Evolutionary conservation across 2,888 invertebrate genomes (phyloP).

Genomic region (Dynastes hyllus): DNA sequence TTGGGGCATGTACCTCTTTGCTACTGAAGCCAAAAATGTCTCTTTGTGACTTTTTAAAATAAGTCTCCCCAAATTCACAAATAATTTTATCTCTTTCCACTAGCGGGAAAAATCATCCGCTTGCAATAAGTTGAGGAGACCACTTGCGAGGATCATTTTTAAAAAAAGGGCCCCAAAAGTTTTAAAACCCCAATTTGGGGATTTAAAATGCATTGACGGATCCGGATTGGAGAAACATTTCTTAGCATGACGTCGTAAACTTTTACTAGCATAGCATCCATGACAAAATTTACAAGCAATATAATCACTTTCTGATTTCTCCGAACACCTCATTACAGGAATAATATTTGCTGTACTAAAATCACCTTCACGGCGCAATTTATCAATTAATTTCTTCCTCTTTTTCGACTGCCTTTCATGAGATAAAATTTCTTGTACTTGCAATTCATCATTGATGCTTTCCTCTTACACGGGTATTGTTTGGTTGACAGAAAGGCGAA

Average conservation of each 20-base stretch:
- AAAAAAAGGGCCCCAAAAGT: slow-evolving; percentile 53
- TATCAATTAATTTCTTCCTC: slow-evolving; percentile 53
- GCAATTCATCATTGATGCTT: background rate
- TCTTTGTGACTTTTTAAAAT: slow-evolving; percentile 53
- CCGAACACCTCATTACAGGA: slow-evolving; percentile 29
- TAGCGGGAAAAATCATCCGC: slow-evolving; percentile 48
- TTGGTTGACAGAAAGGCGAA: too few relatives aligned
- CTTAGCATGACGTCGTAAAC: slow-evolving; percentile 52
- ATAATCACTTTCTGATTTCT: slow-evolving; percentile 31
- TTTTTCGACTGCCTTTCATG: slow-evolving; percentile 36
- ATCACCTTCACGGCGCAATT: slow-evolving; percentile 50
- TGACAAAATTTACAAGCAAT: slow-evolving; percentile 50
- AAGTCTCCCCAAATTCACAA: slow-evolving; percentile 53
- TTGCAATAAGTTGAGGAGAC: slow-evolving; percentile 37
- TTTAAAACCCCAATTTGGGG: slow-evolving; percentile 15
- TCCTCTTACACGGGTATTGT: too few relatives aligned
- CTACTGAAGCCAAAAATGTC: slow-evolving; percentile 53
- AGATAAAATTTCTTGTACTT: background rate
- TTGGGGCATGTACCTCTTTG: slow-evolving; percentile 52
- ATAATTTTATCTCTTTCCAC: slow-evolving; percentile 56
- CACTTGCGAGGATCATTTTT: slow-evolving; percentile 53
- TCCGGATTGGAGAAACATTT: slow-evolving; percentile 51
- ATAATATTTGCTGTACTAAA: slow-evolving; percentile 37
- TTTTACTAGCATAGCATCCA: slow-evolving; percentile 52
- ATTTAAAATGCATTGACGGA: slow-evolving; percentile 41